Evolutionary conservation across 2,113 vertebrate species (phyloP).

Genomic region (Cinclus mexicanus): DNA sequence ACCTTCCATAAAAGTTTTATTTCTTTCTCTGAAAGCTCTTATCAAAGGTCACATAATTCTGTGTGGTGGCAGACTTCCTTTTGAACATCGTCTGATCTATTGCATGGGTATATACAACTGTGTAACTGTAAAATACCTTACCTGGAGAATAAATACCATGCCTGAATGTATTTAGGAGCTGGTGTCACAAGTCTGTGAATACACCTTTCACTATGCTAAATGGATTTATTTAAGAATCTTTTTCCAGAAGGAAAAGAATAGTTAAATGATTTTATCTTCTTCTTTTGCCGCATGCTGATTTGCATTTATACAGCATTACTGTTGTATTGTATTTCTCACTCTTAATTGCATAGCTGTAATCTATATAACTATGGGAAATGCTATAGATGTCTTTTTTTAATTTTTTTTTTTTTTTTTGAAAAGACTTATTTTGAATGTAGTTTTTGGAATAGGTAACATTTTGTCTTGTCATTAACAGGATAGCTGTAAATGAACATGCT

Average conservation of each 20-base stretch:
- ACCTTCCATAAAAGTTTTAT: background rate
- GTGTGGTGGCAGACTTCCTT: background rate
- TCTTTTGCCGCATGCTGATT: background rate
- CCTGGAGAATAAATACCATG: background rate
- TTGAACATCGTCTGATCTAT: background rate
- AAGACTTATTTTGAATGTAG: background rate
- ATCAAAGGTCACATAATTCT: background rate
- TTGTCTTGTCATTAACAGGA: constrained; percentile 77
- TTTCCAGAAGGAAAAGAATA: background rate
- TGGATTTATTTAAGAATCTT: background rate
- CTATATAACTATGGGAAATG: background rate
- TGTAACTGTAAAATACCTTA: background rate
- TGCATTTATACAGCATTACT: background rate
- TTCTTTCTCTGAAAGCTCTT: background rate
- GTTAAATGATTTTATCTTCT: background rate
- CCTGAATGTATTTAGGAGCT: background rate
- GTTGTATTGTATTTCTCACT: background rate
- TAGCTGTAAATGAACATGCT: constrained; percentile 92
- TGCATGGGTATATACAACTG: background rate
- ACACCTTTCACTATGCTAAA: background rate
- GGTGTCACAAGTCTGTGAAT: background rate
- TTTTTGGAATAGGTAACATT: background rate
- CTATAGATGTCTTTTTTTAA: background rate
- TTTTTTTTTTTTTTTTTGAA: background rate
- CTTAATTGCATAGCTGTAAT: background rate